Evolutionary conservation across 1,140 invertebrate species (phyloP).

Genomic region (Zaprionus nigranus): DNA sequence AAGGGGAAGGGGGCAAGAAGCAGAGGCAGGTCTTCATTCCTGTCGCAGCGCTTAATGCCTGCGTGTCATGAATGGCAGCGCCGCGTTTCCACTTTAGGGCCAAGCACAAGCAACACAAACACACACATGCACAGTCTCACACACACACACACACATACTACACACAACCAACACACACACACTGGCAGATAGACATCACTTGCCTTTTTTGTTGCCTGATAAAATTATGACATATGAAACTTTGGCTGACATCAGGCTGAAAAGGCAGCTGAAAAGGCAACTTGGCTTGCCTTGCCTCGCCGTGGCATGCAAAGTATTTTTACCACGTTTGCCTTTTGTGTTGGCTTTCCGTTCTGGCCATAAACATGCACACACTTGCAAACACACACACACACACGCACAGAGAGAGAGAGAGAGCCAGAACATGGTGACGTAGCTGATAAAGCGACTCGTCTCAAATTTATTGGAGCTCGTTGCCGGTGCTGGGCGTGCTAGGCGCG

Average conservation of each 20-base stretch:
- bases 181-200: slow-evolving; percentile 37
- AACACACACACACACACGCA: slow-evolving; percentile 46
- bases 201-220: slow-evolving; percentile 74
- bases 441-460: slow-evolving; percentile 68
- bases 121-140: slow-evolving; percentile 38
- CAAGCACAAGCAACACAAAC: slow-evolving; percentile 25
- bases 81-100: slow-evolving; percentile 76
- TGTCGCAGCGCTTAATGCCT: slow-evolving; percentile 75
- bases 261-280: slow-evolving; percentile 45
- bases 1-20: neutral
- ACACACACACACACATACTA: slow-evolving; percentile 33
- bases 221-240: slow-evolving; percentile 83
- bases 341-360: slow-evolving; percentile 61
- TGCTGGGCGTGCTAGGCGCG: slow-evolving; percentile 49
- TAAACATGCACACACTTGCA: slow-evolving; percentile 72
- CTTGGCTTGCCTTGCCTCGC: slow-evolving; percentile 23
- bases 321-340: slow-evolving; percentile 47
- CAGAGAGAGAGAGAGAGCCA: neutral
- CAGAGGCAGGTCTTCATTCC: slow-evolving; percentile 26
- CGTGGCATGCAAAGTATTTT: slow-evolving; percentile 62
- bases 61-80: slow-evolving; percentile 80
- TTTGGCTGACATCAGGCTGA: slow-evolving; percentile 71
- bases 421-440: slow-evolving; percentile 64
- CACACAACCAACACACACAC: slow-evolving; percentile 34
- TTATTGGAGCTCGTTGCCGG: slow-evolving; percentile 55